phyloP scores from a whole-genome alignment of 2,888 invertebrate genomes.

The Cheilosia urbana region DNA sequence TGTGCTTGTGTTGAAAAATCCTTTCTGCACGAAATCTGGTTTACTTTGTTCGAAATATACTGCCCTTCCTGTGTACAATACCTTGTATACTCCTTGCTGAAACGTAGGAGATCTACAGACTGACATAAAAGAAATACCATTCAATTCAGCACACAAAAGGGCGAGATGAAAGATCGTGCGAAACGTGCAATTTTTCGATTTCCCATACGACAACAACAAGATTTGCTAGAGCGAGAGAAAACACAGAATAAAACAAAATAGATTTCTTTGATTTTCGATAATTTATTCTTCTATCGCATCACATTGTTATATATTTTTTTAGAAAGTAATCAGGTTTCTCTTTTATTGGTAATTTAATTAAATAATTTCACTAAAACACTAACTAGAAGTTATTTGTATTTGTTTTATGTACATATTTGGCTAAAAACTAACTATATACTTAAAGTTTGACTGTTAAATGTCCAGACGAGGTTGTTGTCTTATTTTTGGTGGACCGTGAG shows the following conservation, averaged over 20 bases:
- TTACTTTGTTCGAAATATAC: constrained; percentile 25
- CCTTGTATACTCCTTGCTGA: background rate
- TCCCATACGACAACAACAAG: background rate
- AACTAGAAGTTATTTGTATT: constrained; percentile 38
- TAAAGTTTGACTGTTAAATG: constrained; percentile 41
- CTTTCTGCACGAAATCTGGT: constrained; percentile 37
- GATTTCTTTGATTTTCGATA: constrained; percentile 31
- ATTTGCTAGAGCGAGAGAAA: background rate
- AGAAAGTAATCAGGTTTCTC: constrained; percentile 51
- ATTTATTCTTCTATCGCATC: constrained; percentile 59
- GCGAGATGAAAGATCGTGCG: background rate
- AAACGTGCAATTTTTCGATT: background rate
- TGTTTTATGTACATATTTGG: constrained; percentile 65
- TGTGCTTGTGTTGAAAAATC: constrained; percentile 6
- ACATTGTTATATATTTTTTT: constrained; percentile 57
- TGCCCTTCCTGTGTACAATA: background rate
- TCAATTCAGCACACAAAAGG: constrained; percentile 6
- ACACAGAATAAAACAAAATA: constrained; percentile 9
- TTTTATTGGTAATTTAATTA: constrained; percentile 33
- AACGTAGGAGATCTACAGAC: constrained; percentile 1
- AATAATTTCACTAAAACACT: constrained; percentile 62
- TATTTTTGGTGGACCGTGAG: background rate
- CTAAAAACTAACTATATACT: constrained; percentile 46
- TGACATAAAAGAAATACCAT: constrained; percentile 20
- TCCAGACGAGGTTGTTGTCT: constrained; percentile 9